A percentile compares a stretch with the other conserved stretches of the same genome.
Evolutionary conservation across 37 sponge, comb jelly and placozoan genomes (phyloP).

Genomic region (Hexactinellida sp.): DNA sequence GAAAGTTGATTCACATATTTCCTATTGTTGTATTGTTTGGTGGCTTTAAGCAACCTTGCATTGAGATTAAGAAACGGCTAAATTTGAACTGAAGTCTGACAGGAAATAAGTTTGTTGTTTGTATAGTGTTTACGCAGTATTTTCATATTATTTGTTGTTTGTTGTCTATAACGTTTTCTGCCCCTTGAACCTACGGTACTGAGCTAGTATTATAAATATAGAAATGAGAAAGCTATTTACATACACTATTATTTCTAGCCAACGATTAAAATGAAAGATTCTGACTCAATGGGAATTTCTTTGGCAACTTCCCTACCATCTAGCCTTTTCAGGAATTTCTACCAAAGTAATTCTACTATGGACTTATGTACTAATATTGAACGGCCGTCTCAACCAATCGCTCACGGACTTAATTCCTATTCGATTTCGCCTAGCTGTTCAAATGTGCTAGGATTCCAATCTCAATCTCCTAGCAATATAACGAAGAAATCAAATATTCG

Average conservation of each 20-base stretch:
- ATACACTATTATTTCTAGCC: background rate
- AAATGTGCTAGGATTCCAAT: background rate
- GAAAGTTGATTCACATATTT: too few species aligned
- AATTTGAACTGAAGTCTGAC: background rate
- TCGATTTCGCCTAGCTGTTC: conserved; percentile 4
- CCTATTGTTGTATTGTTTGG: background rate
- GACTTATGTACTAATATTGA: background rate
- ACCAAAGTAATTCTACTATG: background rate
- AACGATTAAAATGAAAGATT: background rate
- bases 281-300: background rate
- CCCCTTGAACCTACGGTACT: background rate
- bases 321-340: background rate
- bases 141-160: background rate
- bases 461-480: background rate
- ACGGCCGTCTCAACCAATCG: background rate
- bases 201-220: background rate
- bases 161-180: background rate
- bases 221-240: too few species aligned
- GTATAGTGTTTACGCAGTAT: background rate
- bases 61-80: background rate
- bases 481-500: background rate
- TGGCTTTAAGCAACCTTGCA: background rate
- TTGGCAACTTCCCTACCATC: background rate
- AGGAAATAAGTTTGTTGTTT: background rate
- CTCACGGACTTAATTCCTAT: background rate